Conservation (phyloP, 92 coral and sea anemone species). For the Parazoanthus darwini region DNA sequence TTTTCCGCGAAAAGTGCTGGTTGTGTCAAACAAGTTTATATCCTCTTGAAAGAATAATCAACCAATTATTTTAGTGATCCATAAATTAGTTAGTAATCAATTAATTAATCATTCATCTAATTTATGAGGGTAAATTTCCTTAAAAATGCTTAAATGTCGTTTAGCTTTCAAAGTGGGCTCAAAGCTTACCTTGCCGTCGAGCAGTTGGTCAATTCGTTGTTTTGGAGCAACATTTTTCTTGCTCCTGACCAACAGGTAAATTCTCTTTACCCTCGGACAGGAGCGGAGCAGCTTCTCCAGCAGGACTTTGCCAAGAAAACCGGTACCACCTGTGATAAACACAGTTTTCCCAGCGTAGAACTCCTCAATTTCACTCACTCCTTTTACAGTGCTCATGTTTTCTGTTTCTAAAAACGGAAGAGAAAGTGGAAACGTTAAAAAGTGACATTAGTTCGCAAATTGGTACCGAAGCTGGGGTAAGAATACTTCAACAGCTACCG, state of each 20-base stretch:
- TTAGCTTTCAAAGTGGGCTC: background rate
- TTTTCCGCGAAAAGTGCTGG: too few species aligned
- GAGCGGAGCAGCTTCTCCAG: conserved; percentile 85
- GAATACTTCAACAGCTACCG: too few species aligned
- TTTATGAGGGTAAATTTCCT: too few species aligned
- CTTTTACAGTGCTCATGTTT: conserved; percentile 11
- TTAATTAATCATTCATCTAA: too few species aligned
- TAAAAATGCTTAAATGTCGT: too few species aligned
- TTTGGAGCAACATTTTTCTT: conserved; percentile 77
- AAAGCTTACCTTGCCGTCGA: conserved; percentile 67
- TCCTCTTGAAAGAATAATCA: too few species aligned
- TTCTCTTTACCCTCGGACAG: conserved; percentile 74
- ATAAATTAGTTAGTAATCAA: too few species aligned
- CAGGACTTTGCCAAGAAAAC: conserved; percentile 92
- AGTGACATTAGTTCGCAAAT: too few species aligned
- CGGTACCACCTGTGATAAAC: conserved; percentile 94
- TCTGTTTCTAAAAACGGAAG: background rate
- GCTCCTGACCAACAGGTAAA: conserved; percentile 76
- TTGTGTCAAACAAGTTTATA: too few species aligned
- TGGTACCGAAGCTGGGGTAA: too few species aligned
- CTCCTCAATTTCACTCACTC: conserved; percentile 48
- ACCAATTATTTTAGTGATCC: too few species aligned
- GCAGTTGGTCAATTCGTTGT: conserved; percentile 82
- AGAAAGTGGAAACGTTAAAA: background rate
- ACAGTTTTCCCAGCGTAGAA: conserved; percentile 76